phyloP scores from a whole-genome alignment of 2,888 invertebrate species.

The Chrysolina americana region DNA sequence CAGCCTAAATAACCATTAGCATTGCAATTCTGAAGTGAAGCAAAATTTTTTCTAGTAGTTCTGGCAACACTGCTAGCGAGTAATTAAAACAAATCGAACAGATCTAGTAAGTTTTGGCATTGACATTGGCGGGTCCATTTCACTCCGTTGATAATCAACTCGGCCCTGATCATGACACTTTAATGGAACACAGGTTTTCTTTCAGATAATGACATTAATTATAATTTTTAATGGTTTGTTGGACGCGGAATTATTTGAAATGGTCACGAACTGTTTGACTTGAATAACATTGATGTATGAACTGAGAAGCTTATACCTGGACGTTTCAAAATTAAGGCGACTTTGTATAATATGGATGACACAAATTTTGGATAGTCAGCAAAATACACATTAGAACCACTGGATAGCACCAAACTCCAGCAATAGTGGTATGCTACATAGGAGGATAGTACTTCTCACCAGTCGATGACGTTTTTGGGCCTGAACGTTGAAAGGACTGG shows the following conservation, averaged over 20 bases:
- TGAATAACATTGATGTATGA: not conserved
- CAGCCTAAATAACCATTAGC: too few relatives aligned
- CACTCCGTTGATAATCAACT: constrained; percentile 41
- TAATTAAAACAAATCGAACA: constrained; percentile 33
- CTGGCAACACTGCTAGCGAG: constrained; percentile 31
- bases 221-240: constrained; percentile 34
- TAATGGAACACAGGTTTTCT: constrained; percentile 63
- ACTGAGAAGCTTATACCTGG: not conserved
- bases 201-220: constrained; percentile 58
- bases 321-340: too few relatives aligned
- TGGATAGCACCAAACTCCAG: too few relatives aligned
- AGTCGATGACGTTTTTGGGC: too few relatives aligned
- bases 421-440: too few relatives aligned
- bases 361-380: too few relatives aligned
- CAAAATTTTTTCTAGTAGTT: not conserved
- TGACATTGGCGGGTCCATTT: constrained; percentile 61
- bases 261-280: not conserved
- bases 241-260: not conserved
- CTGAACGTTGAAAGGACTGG: too few relatives aligned
- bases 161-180: constrained; percentile 50
- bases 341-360: too few relatives aligned
- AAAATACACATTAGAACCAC: too few relatives aligned
- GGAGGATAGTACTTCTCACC: too few relatives aligned
- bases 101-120: constrained; percentile 58
- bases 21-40: not conserved